Evolutionary conservation across 2,888 invertebrate species (phyloP), one percentile per base, ranked within the genome.

Genomic region (Cephus pygmeus): DNA sequence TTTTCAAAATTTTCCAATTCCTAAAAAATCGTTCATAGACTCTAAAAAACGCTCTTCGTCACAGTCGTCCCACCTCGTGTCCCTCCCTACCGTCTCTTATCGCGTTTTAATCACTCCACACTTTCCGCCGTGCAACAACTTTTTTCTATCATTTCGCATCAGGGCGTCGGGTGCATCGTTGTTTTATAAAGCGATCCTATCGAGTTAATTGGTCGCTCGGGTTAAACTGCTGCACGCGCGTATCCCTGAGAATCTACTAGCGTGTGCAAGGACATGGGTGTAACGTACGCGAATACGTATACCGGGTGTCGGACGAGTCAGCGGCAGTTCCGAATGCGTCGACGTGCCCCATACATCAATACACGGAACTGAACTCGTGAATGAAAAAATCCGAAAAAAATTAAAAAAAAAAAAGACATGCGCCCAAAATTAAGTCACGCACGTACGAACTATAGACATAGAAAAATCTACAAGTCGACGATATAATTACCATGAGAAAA

Each of bases 151-250:
- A 31, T 34, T 71, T 71, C 71, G 31, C 71, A 34, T 71, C 71
- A 12, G 71, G 33, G 6, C 71, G 56, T 56, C 56, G 15, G 23
- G 34, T 4, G 71, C 71, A 34, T 71, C 71, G 71, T 31, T 71
- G n/a, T 71, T 71, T 71, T 11, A 71, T 30, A 31, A 71, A 71
- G 71, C 86, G 90, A 90, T 89, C 85, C 83, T 90, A 90, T 90
- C 90, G 84, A 83, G 87, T 90, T 90, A 90, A 90, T 90, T 90
- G 89, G 87, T 86, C 87, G 87, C 82, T 56, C 87, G 88, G 89
- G 90, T 89, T 89, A 88, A 90, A 89, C 89, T 88, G 88, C 87
- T 86, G 85, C 85, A 86, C 82, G 81, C 82, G 82, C 87, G 88
- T 89, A 90, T 90, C 89, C 86, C 80, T 83, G 78, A 76, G 75